phyloP scores from a whole-genome alignment of 1,140 invertebrate genomes.

The Zaprionus tsacasi region DNA sequence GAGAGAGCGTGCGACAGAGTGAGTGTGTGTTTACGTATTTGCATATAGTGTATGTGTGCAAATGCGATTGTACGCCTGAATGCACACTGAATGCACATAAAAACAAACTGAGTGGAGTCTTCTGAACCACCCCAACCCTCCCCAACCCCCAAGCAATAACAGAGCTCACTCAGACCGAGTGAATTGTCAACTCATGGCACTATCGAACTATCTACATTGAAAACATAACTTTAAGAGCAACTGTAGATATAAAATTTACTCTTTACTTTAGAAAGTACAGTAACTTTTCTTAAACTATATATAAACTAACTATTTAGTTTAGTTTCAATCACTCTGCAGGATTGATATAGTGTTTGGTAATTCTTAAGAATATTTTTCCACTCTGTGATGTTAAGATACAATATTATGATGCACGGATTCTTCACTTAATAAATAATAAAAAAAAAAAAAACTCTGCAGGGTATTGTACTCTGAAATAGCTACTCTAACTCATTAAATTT shows the following conservation, averaged over 20 bases:
- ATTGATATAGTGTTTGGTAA: too few species aligned
- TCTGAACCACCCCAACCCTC: too few species aligned
- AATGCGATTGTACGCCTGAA: constrained; percentile 63
- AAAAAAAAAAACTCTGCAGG: too few species aligned
- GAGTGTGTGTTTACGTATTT: constrained; percentile 10
- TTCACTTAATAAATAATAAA: too few species aligned
- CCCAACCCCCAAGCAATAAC: background rate
- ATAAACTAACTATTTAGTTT: too few species aligned
- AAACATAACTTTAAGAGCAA: background rate
- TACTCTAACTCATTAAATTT: background rate
- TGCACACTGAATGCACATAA: constrained; percentile 73
- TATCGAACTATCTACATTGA: background rate
- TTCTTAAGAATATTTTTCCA: too few species aligned
- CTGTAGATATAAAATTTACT: background rate
- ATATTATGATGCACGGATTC: too few species aligned
- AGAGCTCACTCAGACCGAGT: background rate
- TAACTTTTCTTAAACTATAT: too few species aligned
- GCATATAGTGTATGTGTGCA: constrained; percentile 21
- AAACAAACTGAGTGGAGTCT: constrained; percentile 56
- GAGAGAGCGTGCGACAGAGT: background rate
- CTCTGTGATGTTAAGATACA: too few species aligned
- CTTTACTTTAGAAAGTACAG: background rate
- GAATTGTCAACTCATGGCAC: background rate
- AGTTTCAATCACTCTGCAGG: too few species aligned
- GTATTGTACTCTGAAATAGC: too few species aligned